phyloP scores from a whole-genome alignment of 2,113 vertebrate species.

The Cheilinus undulatus region DNA sequence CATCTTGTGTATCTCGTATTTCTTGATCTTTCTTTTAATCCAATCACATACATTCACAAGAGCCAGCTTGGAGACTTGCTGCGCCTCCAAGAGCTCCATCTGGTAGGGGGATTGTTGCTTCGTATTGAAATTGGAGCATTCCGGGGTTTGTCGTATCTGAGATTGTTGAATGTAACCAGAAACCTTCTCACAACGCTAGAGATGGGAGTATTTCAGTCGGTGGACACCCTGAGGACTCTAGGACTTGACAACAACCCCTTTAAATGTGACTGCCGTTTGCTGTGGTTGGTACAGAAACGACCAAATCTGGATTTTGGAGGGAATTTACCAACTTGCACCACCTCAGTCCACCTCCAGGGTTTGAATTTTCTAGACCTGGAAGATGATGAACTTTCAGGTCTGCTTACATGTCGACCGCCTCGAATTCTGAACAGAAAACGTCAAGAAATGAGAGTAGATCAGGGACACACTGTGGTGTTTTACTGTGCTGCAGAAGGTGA shows the following conservation, averaged over 20 bases:
- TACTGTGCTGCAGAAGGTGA: constrained; percentile 87
- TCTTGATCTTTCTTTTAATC: constrained; percentile 90
- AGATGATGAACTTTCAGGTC: constrained; percentile 70
- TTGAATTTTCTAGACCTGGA: constrained; percentile 83
- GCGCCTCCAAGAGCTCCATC: constrained; percentile 87
- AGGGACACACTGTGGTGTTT: constrained; percentile 84
- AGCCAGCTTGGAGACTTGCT: constrained; percentile 81
- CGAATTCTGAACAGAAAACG: constrained; percentile 79
- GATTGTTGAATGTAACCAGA: constrained; percentile 85
- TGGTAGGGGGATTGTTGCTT: constrained; percentile 81
- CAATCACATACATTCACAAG: constrained; percentile 83
- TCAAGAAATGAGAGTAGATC: constrained; percentile 77
- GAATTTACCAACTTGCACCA: constrained; percentile 77
- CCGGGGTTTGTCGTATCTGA: constrained; percentile 79
- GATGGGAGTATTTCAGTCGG: constrained; percentile 83
- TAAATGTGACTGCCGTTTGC: constrained; percentile 89
- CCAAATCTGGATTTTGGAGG: constrained; percentile 79
- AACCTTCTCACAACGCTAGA: constrained; percentile 87
- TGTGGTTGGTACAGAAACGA: constrained; percentile 85
- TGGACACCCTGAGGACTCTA: constrained; percentile 81
- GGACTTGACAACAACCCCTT: constrained; percentile 87
- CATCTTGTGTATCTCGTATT: constrained; percentile 86
- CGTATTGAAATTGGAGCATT: constrained; percentile 84
- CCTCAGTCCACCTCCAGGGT: constrained; percentile 78
- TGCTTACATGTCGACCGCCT: constrained; percentile 86